phyloP scores from a whole-genome alignment of 2,797 vertebrate species.

The Loris lydekkerianus region DNA sequence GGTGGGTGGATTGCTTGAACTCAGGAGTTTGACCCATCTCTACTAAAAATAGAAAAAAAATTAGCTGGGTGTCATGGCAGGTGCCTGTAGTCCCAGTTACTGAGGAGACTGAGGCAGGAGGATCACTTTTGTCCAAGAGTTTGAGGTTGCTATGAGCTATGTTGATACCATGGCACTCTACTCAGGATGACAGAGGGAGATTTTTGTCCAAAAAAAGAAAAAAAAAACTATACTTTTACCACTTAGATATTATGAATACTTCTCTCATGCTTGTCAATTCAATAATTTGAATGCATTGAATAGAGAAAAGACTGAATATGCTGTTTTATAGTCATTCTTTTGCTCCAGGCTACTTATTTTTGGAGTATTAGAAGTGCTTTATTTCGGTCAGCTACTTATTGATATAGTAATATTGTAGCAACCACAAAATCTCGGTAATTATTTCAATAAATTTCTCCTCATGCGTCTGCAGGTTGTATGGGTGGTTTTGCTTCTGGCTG shows the following conservation, averaged over 20 bases:
- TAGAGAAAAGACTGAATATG: conserved; percentile 6
- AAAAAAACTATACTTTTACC: background rate
- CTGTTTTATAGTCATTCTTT: background rate
- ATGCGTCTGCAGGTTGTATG: background rate
- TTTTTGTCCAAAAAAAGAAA: too few relatives aligned
- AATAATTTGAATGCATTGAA: background rate
- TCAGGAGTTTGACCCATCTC: too few relatives aligned
- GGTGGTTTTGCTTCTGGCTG: background rate
- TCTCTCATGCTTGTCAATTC: background rate
- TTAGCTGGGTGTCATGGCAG: too few relatives aligned
- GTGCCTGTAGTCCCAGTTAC: too few relatives aligned
- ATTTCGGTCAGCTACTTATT: background rate
- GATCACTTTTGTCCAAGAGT: too few relatives aligned
- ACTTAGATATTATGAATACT: background rate
- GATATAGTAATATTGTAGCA: background rate
- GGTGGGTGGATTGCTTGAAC: too few relatives aligned
- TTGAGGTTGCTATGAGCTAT: too few relatives aligned
- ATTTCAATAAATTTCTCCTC: background rate
- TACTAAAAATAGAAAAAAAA: too few relatives aligned
- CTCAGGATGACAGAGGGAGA: too few relatives aligned
- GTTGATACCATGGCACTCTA: too few relatives aligned
- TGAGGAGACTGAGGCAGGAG: too few relatives aligned
- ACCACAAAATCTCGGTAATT: background rate
- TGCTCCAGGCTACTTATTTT: background rate
- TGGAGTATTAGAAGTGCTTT: background rate